Evolutionary conservation across 2,888 invertebrate genomes (phyloP).

Genomic region (Globia sparganii): DNA sequence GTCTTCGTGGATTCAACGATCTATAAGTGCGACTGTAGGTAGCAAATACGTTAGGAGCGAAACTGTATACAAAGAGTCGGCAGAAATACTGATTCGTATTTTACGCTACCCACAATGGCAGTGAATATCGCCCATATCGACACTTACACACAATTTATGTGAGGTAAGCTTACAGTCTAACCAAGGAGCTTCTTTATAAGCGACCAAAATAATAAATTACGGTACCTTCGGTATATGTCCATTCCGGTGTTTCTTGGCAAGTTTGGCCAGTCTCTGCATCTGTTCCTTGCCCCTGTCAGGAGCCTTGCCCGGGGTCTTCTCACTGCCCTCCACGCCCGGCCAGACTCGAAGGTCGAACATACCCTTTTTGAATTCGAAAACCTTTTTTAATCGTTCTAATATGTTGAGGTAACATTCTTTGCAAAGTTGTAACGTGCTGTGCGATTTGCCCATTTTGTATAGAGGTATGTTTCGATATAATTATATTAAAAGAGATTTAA

Average conservation of each 20-base stretch:
- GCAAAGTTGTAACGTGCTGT: constrained; percentile 72
- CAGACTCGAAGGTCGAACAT: constrained; percentile 97
- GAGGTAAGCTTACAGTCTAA: neutral
- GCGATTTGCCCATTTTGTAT: constrained; percentile 75
- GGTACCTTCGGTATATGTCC: constrained; percentile 97
- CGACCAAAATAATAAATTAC: constrained; percentile 48
- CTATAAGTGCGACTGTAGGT: neutral
- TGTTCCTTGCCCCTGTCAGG: constrained; percentile 95
- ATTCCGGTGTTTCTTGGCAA: constrained; percentile 98
- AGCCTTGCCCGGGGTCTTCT: constrained; percentile 96
- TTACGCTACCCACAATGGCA: neutral
- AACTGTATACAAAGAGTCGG: neutral
- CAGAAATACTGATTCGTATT: neutral
- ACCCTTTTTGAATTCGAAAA: constrained; percentile 87
- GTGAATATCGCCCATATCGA: neutral
- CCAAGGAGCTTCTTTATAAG: neutral
- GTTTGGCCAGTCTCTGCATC: constrained; percentile 96
- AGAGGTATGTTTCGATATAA: neutral
- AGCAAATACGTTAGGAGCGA: too few species aligned
- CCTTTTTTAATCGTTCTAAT: constrained; percentile 69
- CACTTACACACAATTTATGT: too few species aligned
- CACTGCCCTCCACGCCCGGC: constrained; percentile 96
- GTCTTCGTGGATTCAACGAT: too few species aligned
- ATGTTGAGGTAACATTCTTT: constrained; percentile 72
- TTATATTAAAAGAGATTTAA: too few species aligned